A percentile compares a stretch with the other conserved stretches of the same genome.
These are phyloP conservation scores for Copidosoma aretas DNA, from an alignment of 2,888 invertebrate genomes.

Conservation along the genomic window DNA sequence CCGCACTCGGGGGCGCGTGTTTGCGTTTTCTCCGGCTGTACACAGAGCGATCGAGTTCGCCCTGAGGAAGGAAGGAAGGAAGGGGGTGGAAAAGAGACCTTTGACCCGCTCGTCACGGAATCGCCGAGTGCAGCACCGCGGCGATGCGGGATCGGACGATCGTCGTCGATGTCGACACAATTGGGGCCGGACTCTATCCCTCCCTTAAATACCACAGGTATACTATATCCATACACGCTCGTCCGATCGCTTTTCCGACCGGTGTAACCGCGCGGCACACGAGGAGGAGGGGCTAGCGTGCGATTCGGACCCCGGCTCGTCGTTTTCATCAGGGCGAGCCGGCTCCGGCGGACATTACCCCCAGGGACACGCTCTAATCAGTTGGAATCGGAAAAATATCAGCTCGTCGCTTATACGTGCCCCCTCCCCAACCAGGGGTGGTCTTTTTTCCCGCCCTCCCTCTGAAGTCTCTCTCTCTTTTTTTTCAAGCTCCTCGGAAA, in stretches of 20 bases:
- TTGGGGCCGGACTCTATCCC: constrained; percentile 49
- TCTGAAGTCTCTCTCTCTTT: constrained; percentile 12
- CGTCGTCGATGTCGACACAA: constrained; percentile 49
- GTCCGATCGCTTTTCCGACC: too few species aligned
- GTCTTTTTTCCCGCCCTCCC: neutral
- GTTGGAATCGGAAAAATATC: constrained; percentile 40
- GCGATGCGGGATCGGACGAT: constrained; percentile 46
- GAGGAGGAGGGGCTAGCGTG: neutral
- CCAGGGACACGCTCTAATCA: constrained; percentile 36
- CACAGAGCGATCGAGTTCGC: too few species aligned
- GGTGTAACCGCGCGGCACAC: neutral
- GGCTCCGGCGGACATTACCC: too few species aligned
- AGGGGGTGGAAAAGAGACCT: constrained; percentile 48
- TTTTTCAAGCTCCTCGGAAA: constrained; percentile 4
- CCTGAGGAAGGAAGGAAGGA: constrained; percentile 3
- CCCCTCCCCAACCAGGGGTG: constrained; percentile 1
- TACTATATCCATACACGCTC: too few species aligned
- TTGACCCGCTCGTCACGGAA: constrained; percentile 51
- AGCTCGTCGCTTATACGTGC: neutral
- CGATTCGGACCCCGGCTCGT: neutral
- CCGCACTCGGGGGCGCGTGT: constrained; percentile 42
- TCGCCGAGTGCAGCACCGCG: constrained; percentile 43
- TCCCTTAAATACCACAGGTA: too few species aligned
- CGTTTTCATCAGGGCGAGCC: constrained; percentile 29
- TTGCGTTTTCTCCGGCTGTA: constrained; percentile 50